Evolutionary conservation across 2,888 invertebrate species (phyloP).

Genomic region (Lithophane leautieri): DNA sequence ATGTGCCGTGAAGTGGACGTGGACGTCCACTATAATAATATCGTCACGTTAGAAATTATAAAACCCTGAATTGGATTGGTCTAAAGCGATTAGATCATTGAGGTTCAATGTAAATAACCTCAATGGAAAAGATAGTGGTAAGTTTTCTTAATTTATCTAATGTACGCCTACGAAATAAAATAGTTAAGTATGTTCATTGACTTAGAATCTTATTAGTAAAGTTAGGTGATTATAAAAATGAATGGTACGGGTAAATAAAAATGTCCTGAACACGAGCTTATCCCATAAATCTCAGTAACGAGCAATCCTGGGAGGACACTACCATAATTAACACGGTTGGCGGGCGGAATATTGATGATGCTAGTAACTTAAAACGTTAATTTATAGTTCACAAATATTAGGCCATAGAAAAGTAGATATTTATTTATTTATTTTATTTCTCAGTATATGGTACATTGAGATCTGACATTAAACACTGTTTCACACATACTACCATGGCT

Average conservation of each 20-base stretch:
- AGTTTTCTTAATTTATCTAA: conserved; percentile 2
- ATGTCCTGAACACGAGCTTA: background rate
- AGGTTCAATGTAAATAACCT: too few species aligned
- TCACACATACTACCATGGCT: too few species aligned
- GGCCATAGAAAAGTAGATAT: too few species aligned
- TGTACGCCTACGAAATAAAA: too few species aligned
- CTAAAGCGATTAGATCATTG: background rate
- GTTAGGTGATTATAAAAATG: background rate
- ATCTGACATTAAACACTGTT: too few species aligned
- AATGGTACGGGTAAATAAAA: background rate
- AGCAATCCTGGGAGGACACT: conserved; percentile 5
- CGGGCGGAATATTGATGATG: background rate
- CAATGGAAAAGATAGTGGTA: background rate
- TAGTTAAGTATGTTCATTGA: background rate
- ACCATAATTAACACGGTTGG: conserved; percentile 5
- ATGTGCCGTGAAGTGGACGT: background rate
- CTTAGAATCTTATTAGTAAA: background rate
- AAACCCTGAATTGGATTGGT: background rate
- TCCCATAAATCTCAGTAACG: conserved; percentile 16
- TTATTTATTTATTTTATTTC: too few species aligned
- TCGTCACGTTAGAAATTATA: background rate
- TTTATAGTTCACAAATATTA: background rate
- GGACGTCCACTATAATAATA: background rate
- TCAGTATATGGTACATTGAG: too few species aligned
- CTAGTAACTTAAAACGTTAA: background rate